Evolutionary conservation across 2,797 vertebrate genomes (phyloP).

Genomic region (Tarsius wallacei): DNA sequence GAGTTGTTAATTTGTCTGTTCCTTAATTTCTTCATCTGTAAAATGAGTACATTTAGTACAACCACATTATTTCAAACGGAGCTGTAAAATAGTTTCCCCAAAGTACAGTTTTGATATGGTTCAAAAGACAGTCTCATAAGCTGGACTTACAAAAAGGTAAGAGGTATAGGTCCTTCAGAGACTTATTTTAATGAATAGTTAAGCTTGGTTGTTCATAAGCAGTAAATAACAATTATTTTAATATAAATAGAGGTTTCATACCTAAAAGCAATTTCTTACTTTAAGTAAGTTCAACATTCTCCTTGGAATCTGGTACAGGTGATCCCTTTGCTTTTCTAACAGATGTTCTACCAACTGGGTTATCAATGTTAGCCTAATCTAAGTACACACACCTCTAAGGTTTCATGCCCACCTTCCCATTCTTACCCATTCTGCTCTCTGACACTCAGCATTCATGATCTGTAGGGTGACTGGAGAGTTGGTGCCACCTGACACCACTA

Average conservation of each 20-base stretch:
- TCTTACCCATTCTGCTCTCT: background rate
- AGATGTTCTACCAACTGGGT: background rate
- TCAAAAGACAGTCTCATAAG: constrained; percentile 18
- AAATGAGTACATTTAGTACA: background rate
- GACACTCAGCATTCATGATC: background rate
- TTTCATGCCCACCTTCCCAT: background rate
- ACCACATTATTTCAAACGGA: background rate
- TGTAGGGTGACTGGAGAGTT: background rate
- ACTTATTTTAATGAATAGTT: constrained; percentile 39
- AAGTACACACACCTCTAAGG: too few relatives aligned
- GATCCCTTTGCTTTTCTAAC: background rate
- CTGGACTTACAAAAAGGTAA: constrained; percentile 28
- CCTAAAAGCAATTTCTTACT: background rate
- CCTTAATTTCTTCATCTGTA: background rate
- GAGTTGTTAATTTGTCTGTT: background rate
- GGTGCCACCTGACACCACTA: background rate
- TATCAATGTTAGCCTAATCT: background rate
- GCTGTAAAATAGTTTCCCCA: constrained; percentile 18
- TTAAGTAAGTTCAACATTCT: background rate
- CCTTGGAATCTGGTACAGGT: background rate
- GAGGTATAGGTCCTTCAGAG: background rate
- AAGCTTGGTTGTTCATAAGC: constrained; percentile 43
- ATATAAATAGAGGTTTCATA: constrained; percentile 1
- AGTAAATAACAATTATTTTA: background rate
- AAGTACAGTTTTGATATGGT: background rate